phyloP scores from a whole-genome alignment of 2,888 invertebrate genomes.

The Fissipunctia ypsillon region DNA sequence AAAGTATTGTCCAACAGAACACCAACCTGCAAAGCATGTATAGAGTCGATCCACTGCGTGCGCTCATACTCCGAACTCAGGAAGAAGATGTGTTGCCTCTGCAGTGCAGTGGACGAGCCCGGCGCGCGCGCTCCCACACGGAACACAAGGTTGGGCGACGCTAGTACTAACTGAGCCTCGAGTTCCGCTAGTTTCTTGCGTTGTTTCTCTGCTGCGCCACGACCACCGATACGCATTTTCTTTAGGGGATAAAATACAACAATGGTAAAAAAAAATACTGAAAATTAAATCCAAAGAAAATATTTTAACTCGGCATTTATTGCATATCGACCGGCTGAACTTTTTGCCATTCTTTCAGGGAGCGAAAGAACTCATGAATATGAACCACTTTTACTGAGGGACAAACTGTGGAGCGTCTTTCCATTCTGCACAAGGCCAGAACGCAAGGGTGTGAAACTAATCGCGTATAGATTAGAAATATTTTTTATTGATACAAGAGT shows the following conservation, averaged over 20 bases:
- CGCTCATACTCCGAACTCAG: slow-evolving; percentile 98
- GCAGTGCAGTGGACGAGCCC: slow-evolving; percentile 86
- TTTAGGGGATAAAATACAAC: slow-evolving; percentile 68
- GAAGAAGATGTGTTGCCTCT: slow-evolving; percentile 95
- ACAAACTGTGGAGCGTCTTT: too few species aligned
- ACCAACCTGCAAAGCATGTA: slow-evolving; percentile 94
- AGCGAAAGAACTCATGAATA: neutral
- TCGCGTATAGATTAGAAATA: too few species aligned
- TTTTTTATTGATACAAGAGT: too few species aligned
- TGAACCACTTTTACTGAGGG: neutral
- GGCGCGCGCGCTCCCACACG: slow-evolving; percentile 94
- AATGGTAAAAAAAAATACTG: neutral
- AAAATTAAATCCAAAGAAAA: neutral
- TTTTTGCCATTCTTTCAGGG: neutral
- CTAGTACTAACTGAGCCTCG: slow-evolving; percentile 96
- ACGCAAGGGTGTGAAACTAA: too few species aligned
- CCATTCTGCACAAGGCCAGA: too few species aligned
- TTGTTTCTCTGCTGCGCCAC: slow-evolving; percentile 94
- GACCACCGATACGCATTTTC: slow-evolving; percentile 91
- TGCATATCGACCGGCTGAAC: neutral
- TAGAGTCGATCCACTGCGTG: slow-evolving; percentile 98
- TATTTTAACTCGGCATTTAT: neutral
- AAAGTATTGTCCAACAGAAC: neutral
- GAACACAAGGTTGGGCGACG: slow-evolving; percentile 97
- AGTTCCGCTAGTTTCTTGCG: slow-evolving; percentile 97